Base-by-base conservation (phyloP, 2,888 invertebrate species). In the Oithona nana region DNA sequence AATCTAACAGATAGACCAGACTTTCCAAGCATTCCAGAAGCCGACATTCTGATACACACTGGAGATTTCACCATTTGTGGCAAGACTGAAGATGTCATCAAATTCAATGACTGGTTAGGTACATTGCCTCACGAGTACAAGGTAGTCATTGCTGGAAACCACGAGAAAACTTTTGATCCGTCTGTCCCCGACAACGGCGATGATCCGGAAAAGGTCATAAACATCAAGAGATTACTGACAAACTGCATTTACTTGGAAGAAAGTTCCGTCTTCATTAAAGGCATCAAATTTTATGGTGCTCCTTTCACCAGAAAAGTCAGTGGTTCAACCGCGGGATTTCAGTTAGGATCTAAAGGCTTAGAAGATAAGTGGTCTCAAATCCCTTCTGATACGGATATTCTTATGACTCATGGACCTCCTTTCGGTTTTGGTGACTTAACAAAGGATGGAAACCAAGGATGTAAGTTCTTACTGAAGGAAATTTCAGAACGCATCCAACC, bases 291-390 rank as follows among this genome's bases (percentile, higher is more conserved):
- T 64, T 87, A 86, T 72, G 88, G 88, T 2, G 81, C 83, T 1
- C 88, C 88, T 50, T 88, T 87, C 83, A 85, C 86, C 72, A 86
- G 87, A 24, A 82, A 81, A 69, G 86, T 83, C 73, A n/a, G n/a
- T n/a, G 81, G 83, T 69, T n/a, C n/a, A n/a, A 81, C 81, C 67
- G 86, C 87, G 87, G 88, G 85, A 1, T 88, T 87, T 70, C 88
- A 87, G 74, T n/a, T n/a, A n/a, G 71, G 87, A 24, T 78, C 80
- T 0, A 76, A 88, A 64, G 88, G 86, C 4, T 73, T 76, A 66
- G 75, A 77, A 28, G 77, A 80, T n/a, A 86, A 85, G 72, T 89
- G 88, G 88, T 77, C 84, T 68, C 72, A 77, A 68, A 88, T 89
- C 65, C 88, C 88, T 1, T 73, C 76, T 0, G 80, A 80, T 67